Evolutionary conservation across 1,140 invertebrate species (phyloP), one percentile per base, ranked within the genome.

Genomic region (Ips nitidus): DNA sequence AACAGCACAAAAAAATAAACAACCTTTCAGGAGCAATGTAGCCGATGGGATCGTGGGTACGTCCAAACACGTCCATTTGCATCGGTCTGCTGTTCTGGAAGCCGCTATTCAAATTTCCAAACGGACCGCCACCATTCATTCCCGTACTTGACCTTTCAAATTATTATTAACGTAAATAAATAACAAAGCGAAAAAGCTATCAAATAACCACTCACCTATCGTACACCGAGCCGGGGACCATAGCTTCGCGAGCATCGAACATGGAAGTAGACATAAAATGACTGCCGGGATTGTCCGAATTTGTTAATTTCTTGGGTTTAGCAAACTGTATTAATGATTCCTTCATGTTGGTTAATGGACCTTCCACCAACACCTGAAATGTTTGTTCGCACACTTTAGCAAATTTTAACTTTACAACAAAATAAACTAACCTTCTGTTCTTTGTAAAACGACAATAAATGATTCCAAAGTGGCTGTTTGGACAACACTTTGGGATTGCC

Each of bases 401-500:
- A 66, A 40, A 66, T 1, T 43, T 57, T 22, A 22, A 59, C 38
- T 66, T 57, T 41, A 59, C n/a, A 36, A 36, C 38, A 43, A 7
- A 43, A 41, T 41, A 40, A 59, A 4, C 39, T 59, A 41, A 71
- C 95, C 78, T 96, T 94, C 73, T 98, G 94, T 78, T 99, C 97
- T 79, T 99, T 99, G 83, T 98, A 99, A 78, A 98, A 98, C 45
- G 93, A 95, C 37, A 99, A 83, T 68, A 99, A 82, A 79, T 99
- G 96, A 81, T 99, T 98, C 98, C 98, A 99, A 0, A 99, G 83
- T 1, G 95, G 94, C 84, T 99, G 97, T 81, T 98, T 98, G 1
- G 97, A 95, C 0, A 99, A 83, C 4, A 99, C 96, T 83, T 99
- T 99, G 0, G 98, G 97, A 83, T 99, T 99, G 53, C 98, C 98